Conservation (phyloP, 2,113 vertebrate species). For the Lichenostomus cassidix region DNA sequence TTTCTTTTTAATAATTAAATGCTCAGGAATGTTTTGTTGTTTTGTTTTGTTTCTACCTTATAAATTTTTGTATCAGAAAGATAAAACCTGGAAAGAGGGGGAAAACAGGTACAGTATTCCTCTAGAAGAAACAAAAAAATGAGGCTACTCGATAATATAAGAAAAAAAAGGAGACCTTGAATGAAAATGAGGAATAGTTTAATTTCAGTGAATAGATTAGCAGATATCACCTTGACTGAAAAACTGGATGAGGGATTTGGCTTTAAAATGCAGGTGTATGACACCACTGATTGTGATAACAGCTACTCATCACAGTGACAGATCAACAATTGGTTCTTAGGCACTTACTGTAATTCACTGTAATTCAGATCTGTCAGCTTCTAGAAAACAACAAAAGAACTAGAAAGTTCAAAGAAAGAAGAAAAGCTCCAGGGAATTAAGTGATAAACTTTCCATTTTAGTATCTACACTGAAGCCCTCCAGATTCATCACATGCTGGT, state of each 20-base stretch:
- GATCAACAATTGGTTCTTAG: not conserved
- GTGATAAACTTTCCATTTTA: not conserved
- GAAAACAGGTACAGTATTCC: not conserved
- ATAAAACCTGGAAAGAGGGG: not conserved
- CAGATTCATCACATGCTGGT: not conserved
- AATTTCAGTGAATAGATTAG: not conserved
- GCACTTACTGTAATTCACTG: not conserved
- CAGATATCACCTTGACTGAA: not conserved
- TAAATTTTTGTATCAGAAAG: not conserved
- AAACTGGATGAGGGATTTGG: not conserved
- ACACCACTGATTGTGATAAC: not conserved
- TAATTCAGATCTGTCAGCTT: not conserved
- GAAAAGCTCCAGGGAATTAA: not conserved
- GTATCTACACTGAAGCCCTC: not conserved
- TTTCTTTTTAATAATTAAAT: not conserved
- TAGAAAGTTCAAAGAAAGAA: not conserved
- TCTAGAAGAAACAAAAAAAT: not conserved
- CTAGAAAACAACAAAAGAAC: not conserved
- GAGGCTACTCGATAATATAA: accelerated
- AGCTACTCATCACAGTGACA: not conserved
- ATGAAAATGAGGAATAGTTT: not conserved
- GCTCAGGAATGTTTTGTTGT: not conserved
- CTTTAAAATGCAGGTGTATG: not conserved
- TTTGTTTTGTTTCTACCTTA: not conserved
- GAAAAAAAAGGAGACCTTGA: not conserved